A percentile compares a stretch with the other conserved stretches of the same genome.
Conservation (phyloP, 1,140 invertebrate genomes). For the Drosophila parabipectinata region DNA sequence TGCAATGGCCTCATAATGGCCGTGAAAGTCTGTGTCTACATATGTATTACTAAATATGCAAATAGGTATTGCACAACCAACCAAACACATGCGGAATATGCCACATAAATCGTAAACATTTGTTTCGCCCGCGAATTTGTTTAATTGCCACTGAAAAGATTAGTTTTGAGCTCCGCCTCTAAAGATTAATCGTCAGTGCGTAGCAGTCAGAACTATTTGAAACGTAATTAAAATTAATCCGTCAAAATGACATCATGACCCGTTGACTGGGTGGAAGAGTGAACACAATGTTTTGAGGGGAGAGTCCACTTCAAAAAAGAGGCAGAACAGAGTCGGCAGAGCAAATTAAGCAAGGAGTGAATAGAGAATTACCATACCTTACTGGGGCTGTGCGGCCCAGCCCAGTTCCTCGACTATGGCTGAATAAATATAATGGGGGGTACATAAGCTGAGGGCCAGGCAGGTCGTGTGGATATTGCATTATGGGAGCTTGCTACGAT, state of each 20-base stretch:
- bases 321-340: slow-evolving; percentile 12
- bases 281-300: slow-evolving; percentile 32
- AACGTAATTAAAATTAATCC: slow-evolving; percentile 70
- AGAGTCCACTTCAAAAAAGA: slow-evolving; percentile 12
- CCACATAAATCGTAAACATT: slow-evolving; percentile 23
- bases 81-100: not conserved
- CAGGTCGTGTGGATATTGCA: not conserved
- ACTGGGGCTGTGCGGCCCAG: slow-evolving; percentile 8
- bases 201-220: slow-evolving; percentile 19
- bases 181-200: not conserved
- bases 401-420: slow-evolving; percentile 12
- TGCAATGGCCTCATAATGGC: slow-evolving; percentile 46
- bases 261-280: slow-evolving; percentile 63
- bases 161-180: not conserved
- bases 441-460: not conserved
- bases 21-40: slow-evolving; percentile 58
- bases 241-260: slow-evolving; percentile 81
- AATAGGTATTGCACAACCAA: slow-evolving; percentile 32
- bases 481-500: too few species aligned
- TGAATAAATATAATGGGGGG: not conserved
- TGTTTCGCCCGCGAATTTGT: slow-evolving; percentile 23
- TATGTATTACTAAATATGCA: slow-evolving; percentile 17
- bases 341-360: slow-evolving; percentile 56
- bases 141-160: slow-evolving; percentile 25
- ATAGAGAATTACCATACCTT: slow-evolving; percentile 57